Percentiles rank a stretch among this genome's conserved stretches.
phyloP scores from a whole-genome alignment of 2,888 invertebrate species.

The Drosophila kanekoi region DNA sequence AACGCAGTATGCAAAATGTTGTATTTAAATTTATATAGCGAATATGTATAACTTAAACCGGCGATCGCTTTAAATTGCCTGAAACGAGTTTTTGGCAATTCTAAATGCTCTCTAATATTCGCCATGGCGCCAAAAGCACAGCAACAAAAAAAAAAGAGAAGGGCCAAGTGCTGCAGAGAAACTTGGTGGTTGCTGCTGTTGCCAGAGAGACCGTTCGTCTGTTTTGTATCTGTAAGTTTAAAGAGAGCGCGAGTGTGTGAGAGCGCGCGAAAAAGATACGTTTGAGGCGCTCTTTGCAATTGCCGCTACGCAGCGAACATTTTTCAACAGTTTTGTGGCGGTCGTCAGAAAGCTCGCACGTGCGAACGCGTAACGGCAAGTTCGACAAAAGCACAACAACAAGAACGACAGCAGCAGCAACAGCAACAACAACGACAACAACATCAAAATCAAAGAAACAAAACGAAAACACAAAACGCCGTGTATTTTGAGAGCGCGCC shows the following conservation, averaged over 20 bases:
- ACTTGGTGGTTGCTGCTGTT: constrained; percentile 48
- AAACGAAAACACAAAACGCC: constrained; percentile 59
- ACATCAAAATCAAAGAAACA: constrained; percentile 35
- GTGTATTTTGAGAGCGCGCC: constrained; percentile 47
- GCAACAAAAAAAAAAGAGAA: constrained; percentile 3
- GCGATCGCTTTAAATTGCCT: constrained; percentile 8
- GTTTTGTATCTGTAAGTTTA: constrained; percentile 52
- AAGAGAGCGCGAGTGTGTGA: constrained; percentile 17
- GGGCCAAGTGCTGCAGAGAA: constrained; percentile 32
- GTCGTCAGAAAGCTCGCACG: constrained; percentile 75
- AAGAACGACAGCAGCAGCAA: constrained; percentile 13
- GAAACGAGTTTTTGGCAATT: constrained; percentile 33
- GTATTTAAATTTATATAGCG: not conserved
- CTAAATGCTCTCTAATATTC: constrained; percentile 15
- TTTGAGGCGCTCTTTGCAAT: constrained; percentile 51
- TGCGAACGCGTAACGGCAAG: constrained; percentile 64
- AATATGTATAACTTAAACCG: not conserved
- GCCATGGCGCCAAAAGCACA: constrained; percentile 37
- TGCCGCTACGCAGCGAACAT: constrained; percentile 56
- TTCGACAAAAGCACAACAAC: constrained; percentile 49
- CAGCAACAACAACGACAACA: constrained; percentile 23
- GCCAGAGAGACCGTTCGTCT: constrained; percentile 28
- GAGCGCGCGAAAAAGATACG: constrained; percentile 40
- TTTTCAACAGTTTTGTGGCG: constrained; percentile 57
- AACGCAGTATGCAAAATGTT: too few species aligned